phyloP scores from a whole-genome alignment of 2,888 invertebrate species.

The Caenorhabditis zanzibari region DNA sequence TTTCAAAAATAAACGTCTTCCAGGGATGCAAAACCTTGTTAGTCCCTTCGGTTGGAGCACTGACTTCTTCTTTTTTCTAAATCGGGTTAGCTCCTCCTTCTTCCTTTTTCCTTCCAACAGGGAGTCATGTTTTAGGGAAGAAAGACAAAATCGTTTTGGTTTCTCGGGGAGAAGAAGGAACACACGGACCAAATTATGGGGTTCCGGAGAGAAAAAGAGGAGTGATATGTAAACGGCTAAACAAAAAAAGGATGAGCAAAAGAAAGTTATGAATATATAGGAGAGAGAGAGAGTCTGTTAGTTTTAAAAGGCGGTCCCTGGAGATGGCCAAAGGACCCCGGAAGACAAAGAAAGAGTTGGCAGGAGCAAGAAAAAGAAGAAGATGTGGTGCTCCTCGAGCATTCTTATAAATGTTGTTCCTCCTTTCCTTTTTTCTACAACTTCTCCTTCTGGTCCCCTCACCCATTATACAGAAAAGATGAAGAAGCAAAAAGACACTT shows the following conservation, averaged over 20 bases:
- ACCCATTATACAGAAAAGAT: slow-evolving; percentile 52
- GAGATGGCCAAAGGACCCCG: slow-evolving; percentile 37
- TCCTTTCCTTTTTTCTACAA: slow-evolving; percentile 36
- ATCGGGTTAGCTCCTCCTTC: slow-evolving; percentile 57
- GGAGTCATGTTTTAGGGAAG: slow-evolving; percentile 22
- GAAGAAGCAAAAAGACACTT: slow-evolving; percentile 50
- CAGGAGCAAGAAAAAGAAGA: slow-evolving; percentile 39
- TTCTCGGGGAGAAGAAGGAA: slow-evolving; percentile 16
- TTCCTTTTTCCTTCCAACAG: slow-evolving; percentile 14
- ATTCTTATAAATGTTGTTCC: slow-evolving; percentile 64
- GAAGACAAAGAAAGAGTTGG: slow-evolving; percentile 49
- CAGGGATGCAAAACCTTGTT: slow-evolving; percentile 25
- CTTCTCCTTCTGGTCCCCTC: slow-evolving; percentile 43
- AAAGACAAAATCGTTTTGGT: slow-evolving; percentile 6
- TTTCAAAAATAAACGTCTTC: slow-evolving; percentile 24
- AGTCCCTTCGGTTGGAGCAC: slow-evolving; percentile 4
- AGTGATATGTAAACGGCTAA: slow-evolving; percentile 36
- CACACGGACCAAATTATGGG: slow-evolving; percentile 38
- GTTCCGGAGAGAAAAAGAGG: not conserved
- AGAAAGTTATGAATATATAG: slow-evolving; percentile 52
- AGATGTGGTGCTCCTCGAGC: slow-evolving; percentile 56
- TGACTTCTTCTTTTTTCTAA: slow-evolving; percentile 42
- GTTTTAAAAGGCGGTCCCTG: slow-evolving; percentile 41
- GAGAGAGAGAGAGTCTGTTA: slow-evolving; percentile 33
- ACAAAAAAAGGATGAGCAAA: slow-evolving; percentile 30